Evolutionary conservation across 2,888 invertebrate species (phyloP), one percentile per base, ranked within the genome.

Genomic region (Gymnosoma rotundatum): DNA sequence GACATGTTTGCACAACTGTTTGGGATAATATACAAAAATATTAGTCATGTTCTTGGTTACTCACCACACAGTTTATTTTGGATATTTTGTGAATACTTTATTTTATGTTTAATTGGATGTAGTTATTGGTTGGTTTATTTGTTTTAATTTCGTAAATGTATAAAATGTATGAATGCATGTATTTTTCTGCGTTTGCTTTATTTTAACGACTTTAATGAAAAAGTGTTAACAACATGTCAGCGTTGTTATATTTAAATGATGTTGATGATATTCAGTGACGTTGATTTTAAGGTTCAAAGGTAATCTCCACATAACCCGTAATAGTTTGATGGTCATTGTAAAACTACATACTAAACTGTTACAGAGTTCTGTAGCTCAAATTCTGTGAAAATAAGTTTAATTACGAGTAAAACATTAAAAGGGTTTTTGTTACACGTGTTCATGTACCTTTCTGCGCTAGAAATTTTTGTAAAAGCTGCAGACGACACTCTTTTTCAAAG

Each of bases 211-310:
- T 76, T 67, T 38, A 78, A 60, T 48, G 36, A 69, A 69, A 67
- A 80, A 76, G 72, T 83, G 76, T 80, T 83, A 83, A 83, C 80
- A 80, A 56, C 73, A 73, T 83, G 83, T 80, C 83, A 25, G 1
- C 25, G 25, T 25, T 25, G 25, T 25, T 25, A 25, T 25, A 25
- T 25, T 25, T 25, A 25, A 25, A 25, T 25, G 25, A 36, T 67
- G 48, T 69, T 7, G 18, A 4, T 50, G 6, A n/a, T 50, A 1
- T 50, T 50, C 38, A 42, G 42, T 12, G 4, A 12, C 42, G 42
- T 42, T 42, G 2, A 2, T 12, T 42, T 12, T 42, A 42, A 42
- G 42, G 42, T 10, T 2, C 42, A 42, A 2, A 42, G 12, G 12
- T 42, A 12, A 12, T 42, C 32, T 8, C 32, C 6, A 32, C 32